phyloP scores from a whole-genome alignment of 2,113 vertebrate genomes.

The Trematomus loennbergii region DNA sequence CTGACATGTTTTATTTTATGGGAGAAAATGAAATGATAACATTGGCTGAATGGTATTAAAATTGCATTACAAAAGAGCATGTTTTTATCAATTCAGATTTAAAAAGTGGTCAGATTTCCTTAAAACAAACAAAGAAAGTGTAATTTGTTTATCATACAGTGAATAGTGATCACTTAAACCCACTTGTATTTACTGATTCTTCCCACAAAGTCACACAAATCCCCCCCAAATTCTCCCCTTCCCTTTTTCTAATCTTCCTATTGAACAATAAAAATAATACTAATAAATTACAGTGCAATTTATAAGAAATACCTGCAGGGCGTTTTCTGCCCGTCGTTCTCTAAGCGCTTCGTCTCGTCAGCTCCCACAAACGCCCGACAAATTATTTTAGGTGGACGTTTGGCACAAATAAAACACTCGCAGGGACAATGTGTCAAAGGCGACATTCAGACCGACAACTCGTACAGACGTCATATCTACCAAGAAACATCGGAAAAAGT shows the following conservation, averaged over 20 bases:
- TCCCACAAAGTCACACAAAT: slow-evolving; percentile 53
- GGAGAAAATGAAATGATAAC: slow-evolving; percentile 65
- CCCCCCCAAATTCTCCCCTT: slow-evolving; percentile 32
- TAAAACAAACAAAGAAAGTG: slow-evolving; percentile 16
- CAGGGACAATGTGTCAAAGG: neutral
- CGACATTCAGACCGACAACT: slow-evolving; percentile 18
- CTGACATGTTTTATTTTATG: slow-evolving; percentile 75
- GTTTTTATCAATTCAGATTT: slow-evolving; percentile 54
- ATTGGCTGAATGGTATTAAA: slow-evolving; percentile 76
- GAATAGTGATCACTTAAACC: slow-evolving; percentile 44
- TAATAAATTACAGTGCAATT: slow-evolving; percentile 84
- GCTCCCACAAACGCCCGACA: slow-evolving; percentile 51
- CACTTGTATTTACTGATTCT: slow-evolving; percentile 31
- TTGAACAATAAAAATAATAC: slow-evolving; percentile 70
- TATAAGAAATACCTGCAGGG: slow-evolving; percentile 63
- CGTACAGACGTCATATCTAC: neutral
- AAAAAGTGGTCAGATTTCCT: slow-evolving; percentile 46
- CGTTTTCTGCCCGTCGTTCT: slow-evolving; percentile 31
- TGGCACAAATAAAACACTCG: slow-evolving; percentile 72
- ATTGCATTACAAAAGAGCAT: slow-evolving; percentile 74
- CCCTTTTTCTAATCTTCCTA: slow-evolving; percentile 34
- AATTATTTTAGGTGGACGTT: slow-evolving; percentile 48
- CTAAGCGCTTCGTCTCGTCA: slow-evolving; percentile 20
- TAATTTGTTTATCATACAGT: slow-evolving; percentile 36
- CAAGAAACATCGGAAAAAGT: no score